Conservation (phyloP, 2,888 invertebrate species). For the Noctuana brunneofusca region DNA sequence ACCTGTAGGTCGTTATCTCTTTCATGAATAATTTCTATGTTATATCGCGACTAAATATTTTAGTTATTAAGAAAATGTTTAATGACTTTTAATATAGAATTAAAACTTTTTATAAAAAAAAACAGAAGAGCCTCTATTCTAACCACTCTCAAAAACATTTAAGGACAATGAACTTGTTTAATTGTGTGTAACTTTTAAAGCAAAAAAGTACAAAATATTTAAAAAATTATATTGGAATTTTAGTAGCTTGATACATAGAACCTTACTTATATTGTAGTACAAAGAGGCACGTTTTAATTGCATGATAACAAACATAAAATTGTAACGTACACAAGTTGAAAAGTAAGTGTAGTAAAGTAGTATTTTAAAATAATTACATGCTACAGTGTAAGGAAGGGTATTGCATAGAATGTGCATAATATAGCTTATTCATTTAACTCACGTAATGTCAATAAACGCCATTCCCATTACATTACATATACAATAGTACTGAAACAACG, state of each 20-base stretch:
- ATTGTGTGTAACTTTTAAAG: too few relatives aligned
- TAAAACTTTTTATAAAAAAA: too few relatives aligned
- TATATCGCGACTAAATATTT: too few relatives aligned
- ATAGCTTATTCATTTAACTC: constrained; percentile 21
- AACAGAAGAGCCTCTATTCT: background rate
- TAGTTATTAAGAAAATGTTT: background rate
- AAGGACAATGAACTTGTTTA: background rate
- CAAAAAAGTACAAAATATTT: too few relatives aligned
- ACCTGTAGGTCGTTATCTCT: background rate
- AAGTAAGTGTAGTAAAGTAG: constrained; percentile 19
- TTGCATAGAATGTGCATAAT: constrained; percentile 28
- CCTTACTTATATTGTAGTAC: background rate
- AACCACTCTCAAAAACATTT: background rate
- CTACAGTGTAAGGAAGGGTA: constrained; percentile 27
- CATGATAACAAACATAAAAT: background rate
- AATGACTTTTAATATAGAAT: too few relatives aligned
- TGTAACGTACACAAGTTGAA: constrained; percentile 21
- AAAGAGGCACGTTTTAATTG: background rate
- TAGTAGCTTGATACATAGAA: too few relatives aligned
- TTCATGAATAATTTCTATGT: background rate
- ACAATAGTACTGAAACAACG: constrained; percentile 2
- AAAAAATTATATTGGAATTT: too few relatives aligned
- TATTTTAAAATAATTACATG: constrained; percentile 25
- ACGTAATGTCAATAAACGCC: constrained; percentile 13
- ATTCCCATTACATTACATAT: background rate